These are phyloP conservation scores for Aplysina aerophoba DNA, from an alignment of 37 sponge, comb jelly and placozoan genomes.

Conservation along the genomic window DNA sequence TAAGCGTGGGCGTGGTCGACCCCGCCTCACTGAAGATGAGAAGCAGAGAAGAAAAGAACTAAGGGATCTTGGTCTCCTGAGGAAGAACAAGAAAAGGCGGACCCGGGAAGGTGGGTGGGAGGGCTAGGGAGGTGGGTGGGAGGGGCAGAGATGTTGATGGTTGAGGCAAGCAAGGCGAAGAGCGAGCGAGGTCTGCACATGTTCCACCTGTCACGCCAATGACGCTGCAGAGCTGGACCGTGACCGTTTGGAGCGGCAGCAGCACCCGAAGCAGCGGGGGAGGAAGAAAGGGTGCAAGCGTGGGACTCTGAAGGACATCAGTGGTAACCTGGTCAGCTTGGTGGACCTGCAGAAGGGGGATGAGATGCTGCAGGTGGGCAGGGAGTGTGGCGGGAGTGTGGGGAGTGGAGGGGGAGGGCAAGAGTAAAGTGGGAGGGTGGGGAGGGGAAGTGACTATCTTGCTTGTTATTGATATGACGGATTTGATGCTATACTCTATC, in stretches of 20 bases:
- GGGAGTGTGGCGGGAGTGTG: not conserved
- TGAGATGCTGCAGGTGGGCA: slow-evolving; percentile 22
- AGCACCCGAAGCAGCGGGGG: slow-evolving; percentile 21
- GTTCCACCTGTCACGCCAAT: not conserved
- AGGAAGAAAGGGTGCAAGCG: slow-evolving; percentile 22
- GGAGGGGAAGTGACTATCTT: too few relatives aligned
- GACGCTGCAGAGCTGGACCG: not conserved
- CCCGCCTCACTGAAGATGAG: slow-evolving; percentile 76
- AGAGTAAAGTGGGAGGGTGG: too few relatives aligned
- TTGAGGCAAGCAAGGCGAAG: not conserved
- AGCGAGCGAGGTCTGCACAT: not conserved
- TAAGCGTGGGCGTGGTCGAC: slow-evolving; percentile 68
- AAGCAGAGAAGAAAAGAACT: slow-evolving; percentile 76
- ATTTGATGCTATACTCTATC: too few relatives aligned
- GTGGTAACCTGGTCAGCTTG: not conserved
- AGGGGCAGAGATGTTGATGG: slow-evolving; percentile 19
- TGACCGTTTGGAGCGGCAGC: slow-evolving; percentile 7
- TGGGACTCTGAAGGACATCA: slow-evolving; percentile 9
- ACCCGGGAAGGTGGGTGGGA: slow-evolving; percentile 68
- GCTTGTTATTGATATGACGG: too few relatives aligned
- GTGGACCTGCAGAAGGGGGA: not conserved
- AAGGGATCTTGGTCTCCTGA: slow-evolving; percentile 67
- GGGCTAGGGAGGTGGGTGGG: not conserved
- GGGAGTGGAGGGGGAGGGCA: not conserved
- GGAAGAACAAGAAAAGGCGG: slow-evolving; percentile 64